Evolutionary conservation across 2,113 vertebrate genomes (phyloP).

Genomic region (Dissostichus mawsoni): DNA sequence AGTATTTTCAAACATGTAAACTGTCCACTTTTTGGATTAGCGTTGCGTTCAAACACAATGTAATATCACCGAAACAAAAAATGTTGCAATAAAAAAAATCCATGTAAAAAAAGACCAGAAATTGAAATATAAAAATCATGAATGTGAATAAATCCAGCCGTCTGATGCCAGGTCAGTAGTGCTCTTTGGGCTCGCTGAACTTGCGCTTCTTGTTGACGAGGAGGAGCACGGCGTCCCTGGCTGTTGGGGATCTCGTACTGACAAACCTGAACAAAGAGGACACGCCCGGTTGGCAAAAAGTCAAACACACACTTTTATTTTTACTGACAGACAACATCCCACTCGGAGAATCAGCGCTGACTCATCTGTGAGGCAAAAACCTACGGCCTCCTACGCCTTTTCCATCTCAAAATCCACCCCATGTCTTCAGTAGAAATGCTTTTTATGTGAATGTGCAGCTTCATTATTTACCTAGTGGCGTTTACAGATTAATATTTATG

Average conservation of each 20-base stretch:
- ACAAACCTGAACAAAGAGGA: slow-evolving; percentile 74
- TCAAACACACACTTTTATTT: not conserved
- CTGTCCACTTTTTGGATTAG: not conserved
- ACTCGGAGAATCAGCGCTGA: slow-evolving; percentile 45
- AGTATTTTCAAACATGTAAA: not conserved
- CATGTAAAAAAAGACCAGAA: too few relatives aligned
- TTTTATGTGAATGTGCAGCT: not conserved
- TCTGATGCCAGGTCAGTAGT: slow-evolving; percentile 61
- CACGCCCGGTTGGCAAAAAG: not conserved
- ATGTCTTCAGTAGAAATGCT: not conserved
- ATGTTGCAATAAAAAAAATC: not conserved
- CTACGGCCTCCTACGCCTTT: slow-evolving; percentile 41
- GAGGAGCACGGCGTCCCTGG: slow-evolving; percentile 79
- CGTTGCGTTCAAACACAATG: not conserved
- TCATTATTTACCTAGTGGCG: not conserved
- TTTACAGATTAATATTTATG: not conserved
- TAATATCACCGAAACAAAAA: not conserved
- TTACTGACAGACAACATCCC: slow-evolving; percentile 22
- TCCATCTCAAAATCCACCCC: slow-evolving; percentile 9
- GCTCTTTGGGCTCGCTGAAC: slow-evolving; percentile 90
- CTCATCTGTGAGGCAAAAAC: slow-evolving; percentile 44
- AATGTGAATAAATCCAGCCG: not conserved
- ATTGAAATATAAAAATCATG: not conserved
- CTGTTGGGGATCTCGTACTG: slow-evolving; percentile 83
- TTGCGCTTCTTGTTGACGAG: slow-evolving; percentile 85